Evolutionary conservation across 2,888 invertebrate genomes (phyloP), one percentile per base, ranked within the genome.

Genomic region (Amiota minor): DNA sequence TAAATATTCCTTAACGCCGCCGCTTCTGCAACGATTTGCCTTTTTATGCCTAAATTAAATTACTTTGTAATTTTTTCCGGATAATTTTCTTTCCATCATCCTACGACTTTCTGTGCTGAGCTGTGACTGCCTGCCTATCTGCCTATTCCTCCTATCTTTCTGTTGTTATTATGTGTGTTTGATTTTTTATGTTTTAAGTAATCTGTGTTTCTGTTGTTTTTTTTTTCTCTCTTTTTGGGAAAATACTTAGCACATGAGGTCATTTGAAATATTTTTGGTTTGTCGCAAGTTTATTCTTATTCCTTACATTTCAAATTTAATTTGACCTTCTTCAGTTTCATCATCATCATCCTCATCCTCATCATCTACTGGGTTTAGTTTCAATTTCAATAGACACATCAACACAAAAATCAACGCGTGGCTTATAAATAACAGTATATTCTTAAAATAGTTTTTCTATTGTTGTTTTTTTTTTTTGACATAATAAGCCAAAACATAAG

Each of bases 61-160:
- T 82, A 84, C 81, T 75, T 75, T 76, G 80, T 84, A 79, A 82
- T 84, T 82, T 85, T 81, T 80, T 85, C 79, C 81, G 81, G 78
- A 81, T 82, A 77, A 79, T 79, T 77, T 77, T 56, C 55, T 35
- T 35, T 35, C 35, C 35, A 6, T 35, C 35, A 35, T 35, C 35
- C 35, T 35, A 35, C 35, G 2, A 8, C 4, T 35, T 35, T 35
- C 35, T 35, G 35, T 35, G 35, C 35, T 35, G 35, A 71, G 65
- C 65, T 74, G 73, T 61, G 65, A 71, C 46, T 45, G 50, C 3
- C 61, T 53, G 49, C 50, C 9, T 55, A 73, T 77, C 53, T 16
- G 14, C 10, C 53, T 16, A 6, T 53, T 53, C 11, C 16, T 47
- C 49, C 53, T 9, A 12, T n/a, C 12, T 50, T 10, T 3, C n/a